A percentile compares a stretch with the other conserved stretches of the same genome.
Conservation (phyloP, 2,797 vertebrate species). For the Chrysolophus pictus region DNA sequence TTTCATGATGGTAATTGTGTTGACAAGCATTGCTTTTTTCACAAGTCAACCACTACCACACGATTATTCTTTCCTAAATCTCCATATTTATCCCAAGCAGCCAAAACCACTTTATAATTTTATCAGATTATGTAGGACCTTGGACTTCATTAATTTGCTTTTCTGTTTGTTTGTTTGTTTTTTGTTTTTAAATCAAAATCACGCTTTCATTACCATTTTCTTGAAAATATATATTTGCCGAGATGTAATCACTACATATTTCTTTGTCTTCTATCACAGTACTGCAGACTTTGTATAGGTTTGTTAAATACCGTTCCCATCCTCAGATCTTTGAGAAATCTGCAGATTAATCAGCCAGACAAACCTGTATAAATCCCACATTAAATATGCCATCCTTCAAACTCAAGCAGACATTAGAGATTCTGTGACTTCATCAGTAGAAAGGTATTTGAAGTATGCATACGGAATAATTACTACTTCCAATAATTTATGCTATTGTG, state of each 20-base stretch:
- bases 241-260: background rate
- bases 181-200: background rate
- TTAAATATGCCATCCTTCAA: background rate
- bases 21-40: constrained; percentile 19
- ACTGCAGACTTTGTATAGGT: background rate
- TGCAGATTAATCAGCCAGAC: background rate
- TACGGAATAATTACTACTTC: background rate
- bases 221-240: background rate
- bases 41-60: background rate
- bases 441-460: rapidly evolving
- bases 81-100: background rate
- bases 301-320: background rate
- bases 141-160: background rate
- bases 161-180: background rate
- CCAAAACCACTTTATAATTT: background rate
- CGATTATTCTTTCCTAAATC: background rate
- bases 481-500: rapidly evolving
- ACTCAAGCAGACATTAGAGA: background rate
- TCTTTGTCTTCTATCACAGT: background rate
- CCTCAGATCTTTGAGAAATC: background rate
- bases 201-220: background rate
- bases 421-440: background rate
- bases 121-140: background rate
- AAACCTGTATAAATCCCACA: background rate
- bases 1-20: constrained; percentile 5